These are phyloP conservation scores for Ameiurus melas DNA, from an alignment of 2,113 vertebrate species.

Conservation along the genomic window DNA sequence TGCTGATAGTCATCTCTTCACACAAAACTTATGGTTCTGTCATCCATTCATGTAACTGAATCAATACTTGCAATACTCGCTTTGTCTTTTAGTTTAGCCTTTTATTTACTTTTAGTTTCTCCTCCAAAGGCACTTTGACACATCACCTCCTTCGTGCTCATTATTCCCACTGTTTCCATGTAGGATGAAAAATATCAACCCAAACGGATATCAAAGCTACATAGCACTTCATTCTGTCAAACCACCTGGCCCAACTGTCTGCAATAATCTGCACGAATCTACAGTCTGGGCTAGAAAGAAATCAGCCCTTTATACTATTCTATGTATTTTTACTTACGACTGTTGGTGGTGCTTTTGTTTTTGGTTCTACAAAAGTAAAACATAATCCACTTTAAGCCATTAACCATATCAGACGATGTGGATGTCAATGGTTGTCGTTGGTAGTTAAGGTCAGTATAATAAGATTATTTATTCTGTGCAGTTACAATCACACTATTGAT, in stretches of 20 bases:
- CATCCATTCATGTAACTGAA: not conserved
- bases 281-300: not conserved
- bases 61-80: not conserved
- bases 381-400: not conserved
- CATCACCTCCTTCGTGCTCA: not conserved
- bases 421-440: not conserved
- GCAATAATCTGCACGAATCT: not conserved
- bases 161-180: not conserved
- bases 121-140: not conserved
- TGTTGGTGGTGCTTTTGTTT: not conserved
- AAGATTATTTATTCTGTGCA: not conserved
- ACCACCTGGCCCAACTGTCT: not conserved
- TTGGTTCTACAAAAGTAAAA: not conserved
- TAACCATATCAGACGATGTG: not conserved
- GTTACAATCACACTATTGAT: not conserved
- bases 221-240: not conserved
- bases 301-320: not conserved
- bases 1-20: not conserved
- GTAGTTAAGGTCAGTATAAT: not conserved
- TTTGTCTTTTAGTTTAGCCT: not conserved
- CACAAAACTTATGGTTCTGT: not conserved
- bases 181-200: not conserved
- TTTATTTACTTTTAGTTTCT: not conserved
- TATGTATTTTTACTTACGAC: not conserved
- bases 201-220: not conserved